Evolutionary conservation across 2,113 vertebrate species (phyloP), one percentile per base, ranked within the genome.

Genomic region (Egretta garzetta): DNA sequence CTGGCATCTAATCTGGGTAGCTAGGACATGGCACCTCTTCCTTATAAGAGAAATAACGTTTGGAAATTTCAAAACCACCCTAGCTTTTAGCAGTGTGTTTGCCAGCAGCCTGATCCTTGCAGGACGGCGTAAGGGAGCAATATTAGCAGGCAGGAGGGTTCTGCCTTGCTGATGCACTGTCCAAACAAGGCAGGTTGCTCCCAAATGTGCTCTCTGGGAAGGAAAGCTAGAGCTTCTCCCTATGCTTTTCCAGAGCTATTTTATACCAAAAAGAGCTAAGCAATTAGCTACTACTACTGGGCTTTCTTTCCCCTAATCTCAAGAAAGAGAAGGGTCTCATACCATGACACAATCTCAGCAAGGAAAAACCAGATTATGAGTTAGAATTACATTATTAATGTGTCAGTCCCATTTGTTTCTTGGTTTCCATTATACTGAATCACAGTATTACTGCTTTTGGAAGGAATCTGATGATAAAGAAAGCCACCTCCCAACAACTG

Each of bases 391-490:
- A 68, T 86, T 91, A 91, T 73, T 90, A 81, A 87, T 91, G 76
- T 64, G 85, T 91, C 55, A 88, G 80, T 80, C 62, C 81, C 62
- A 35, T 85, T 96, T 97, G 76, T 96, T 97, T 96, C 87, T 95
- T 59, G 4, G 82, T 96, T 97, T 94, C 95, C 88, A 94, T 84
- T 86, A 77, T 77, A 75, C 53, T 97, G 28, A 94, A 96, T 97
- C 90, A 96, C 79, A 95, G 55, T 56, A 97, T 91, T 93, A 94
- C 90, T 91, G 90, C 72, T 93, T 93, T 80, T 94, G 95, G 92
- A 98, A 97, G 90, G 83, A 98, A 98, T 98, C 79, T 74, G 91
- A 89, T 96, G 97, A 97, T 97, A 93, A 93, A 90, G 82, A 70
- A 73, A 89, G 76, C 37, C 76, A 83, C 92, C 86, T 93, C 94